Evolutionary conservation across 1,140 invertebrate species (phyloP), one percentile per base, ranked within the genome.

Genomic region (Melitaea cinxia): DNA sequence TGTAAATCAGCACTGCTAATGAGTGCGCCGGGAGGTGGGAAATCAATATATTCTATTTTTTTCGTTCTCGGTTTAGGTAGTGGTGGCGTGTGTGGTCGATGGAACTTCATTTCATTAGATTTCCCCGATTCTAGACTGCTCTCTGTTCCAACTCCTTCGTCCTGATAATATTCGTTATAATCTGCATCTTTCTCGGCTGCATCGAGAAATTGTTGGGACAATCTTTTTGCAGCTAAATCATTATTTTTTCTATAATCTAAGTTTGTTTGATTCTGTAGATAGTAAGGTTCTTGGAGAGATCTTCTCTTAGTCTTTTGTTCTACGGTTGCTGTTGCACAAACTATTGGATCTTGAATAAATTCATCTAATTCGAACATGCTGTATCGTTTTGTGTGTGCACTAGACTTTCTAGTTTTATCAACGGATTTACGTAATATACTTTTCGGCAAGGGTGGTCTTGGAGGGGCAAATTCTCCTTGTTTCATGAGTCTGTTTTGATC

Each of bases 341-440:
- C 76, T 50, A 92, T 78, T 17, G 84, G 83, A 75, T 91, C 88
- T 80, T 91, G 84, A 50, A 91, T 80, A 39, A 89, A 93, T 53
- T 93, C 92, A 35, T 93, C 92, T 82, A 95, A 94, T 85, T 96
- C 96, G 77, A 96, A 95, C 95, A 96, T 96, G 64, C 95, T 96
- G 75, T 95, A 96, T 30, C 95, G 91, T 85, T 96, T 96, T 24
- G 87, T 92, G 17, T 93, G 91, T 4, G 92, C 73, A 35, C 81
- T 88, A 55, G 91, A 92, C 73, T 93, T 94, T 30, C 86, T 84
- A 37, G 80, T 87, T 80, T 93, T 93, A 68, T 92, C 91, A 63
- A 91, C 87, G 17, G 91, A 92, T 77, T 94, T 95, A 28, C 94
- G 88, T 53, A 95, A 91, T 80, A 96, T 96, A 70, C 95, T 94